Evolutionary conservation across 2,797 vertebrate genomes (phyloP).

Genomic region (Cuniculus paca): DNA sequence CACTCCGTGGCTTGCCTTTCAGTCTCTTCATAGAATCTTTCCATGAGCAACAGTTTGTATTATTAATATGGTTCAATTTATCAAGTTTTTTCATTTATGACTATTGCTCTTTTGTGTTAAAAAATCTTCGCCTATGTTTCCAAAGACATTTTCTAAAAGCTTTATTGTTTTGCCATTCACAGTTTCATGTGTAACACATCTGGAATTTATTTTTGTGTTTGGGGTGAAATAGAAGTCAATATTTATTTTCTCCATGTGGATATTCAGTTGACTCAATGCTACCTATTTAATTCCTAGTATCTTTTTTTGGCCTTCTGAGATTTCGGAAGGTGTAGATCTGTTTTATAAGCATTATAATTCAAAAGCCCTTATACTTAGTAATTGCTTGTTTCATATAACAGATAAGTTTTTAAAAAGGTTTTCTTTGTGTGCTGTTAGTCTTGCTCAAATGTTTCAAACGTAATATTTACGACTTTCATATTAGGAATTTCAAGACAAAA

Average conservation of each 20-base stretch:
- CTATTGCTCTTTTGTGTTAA: background rate
- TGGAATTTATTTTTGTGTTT: conserved; percentile 53
- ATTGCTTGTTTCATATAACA: conserved; percentile 74
- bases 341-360: conserved; percentile 77
- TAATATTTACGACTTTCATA: conserved; percentile 74
- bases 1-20: background rate
- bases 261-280: background rate
- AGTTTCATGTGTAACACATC: conserved; percentile 61
- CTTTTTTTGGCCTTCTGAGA: conserved; percentile 56
- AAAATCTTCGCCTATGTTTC: background rate
- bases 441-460: conserved; percentile 77
- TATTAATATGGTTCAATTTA: background rate
- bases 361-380: conserved; percentile 71
- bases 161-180: background rate
- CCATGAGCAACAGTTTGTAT: background rate
- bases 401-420: conserved; percentile 66
- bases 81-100: background rate
- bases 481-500: conserved; percentile 76
- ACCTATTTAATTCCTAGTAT: conserved; percentile 53
- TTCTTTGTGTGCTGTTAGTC: conserved; percentile 65
- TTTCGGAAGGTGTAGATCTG: conserved; percentile 68
- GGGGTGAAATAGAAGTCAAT: conserved; percentile 63
- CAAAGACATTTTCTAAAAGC: conserved; percentile 32
- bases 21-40: background rate
- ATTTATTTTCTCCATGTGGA: conserved; percentile 13